A percentile compares a stretch with the other conserved stretches of the same genome.
Conservation (phyloP, 2,888 invertebrate species). For the Auanema freiburgensis region DNA sequence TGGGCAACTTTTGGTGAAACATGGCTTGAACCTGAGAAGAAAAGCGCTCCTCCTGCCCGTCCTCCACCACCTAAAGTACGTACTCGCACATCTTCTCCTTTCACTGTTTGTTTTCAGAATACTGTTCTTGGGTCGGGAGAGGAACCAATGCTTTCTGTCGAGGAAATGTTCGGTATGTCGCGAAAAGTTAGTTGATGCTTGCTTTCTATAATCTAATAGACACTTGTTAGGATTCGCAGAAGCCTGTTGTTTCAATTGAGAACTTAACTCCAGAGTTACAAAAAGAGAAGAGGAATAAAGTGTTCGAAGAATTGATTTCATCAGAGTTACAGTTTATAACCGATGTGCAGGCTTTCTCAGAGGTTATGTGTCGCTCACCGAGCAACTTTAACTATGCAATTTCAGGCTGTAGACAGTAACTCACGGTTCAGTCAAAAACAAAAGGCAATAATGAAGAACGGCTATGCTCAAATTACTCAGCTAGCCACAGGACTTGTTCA, state of each 20-base stretch:
- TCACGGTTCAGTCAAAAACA: slow-evolving; percentile 31
- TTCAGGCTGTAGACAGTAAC: slow-evolving; percentile 35
- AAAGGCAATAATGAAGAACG: slow-evolving; percentile 44
- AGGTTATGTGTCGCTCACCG: slow-evolving; percentile 21
- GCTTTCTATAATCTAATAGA: not conserved
- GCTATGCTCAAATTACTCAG: slow-evolving; percentile 46
- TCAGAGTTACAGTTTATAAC: slow-evolving; percentile 40
- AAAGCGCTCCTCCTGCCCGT: slow-evolving; percentile 31
- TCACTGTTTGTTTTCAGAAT: not conserved
- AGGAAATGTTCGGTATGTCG: slow-evolving; percentile 27
- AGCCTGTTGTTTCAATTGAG: not conserved
- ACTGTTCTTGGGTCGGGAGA: slow-evolving; percentile 21
- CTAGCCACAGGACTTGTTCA: slow-evolving; percentile 44
- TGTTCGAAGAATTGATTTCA: slow-evolving; percentile 35
- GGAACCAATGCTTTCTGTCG: slow-evolving; percentile 20
- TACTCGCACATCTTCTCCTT: not conserved
- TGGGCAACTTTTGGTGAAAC: slow-evolving; percentile 45
- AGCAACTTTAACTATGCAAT: slow-evolving; percentile 6
- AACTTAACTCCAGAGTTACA: not conserved
- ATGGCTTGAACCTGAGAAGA: slow-evolving; percentile 30
- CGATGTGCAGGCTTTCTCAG: slow-evolving; percentile 35
- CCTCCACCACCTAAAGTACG: slow-evolving; percentile 42
- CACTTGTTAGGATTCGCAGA: not conserved
- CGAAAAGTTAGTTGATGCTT: not conserved
- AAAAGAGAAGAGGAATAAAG: slow-evolving; percentile 14